These are phyloP conservation scores for Sericinus montela DNA, from an alignment of 2,888 invertebrate species.

Conservation along the genomic window DNA sequence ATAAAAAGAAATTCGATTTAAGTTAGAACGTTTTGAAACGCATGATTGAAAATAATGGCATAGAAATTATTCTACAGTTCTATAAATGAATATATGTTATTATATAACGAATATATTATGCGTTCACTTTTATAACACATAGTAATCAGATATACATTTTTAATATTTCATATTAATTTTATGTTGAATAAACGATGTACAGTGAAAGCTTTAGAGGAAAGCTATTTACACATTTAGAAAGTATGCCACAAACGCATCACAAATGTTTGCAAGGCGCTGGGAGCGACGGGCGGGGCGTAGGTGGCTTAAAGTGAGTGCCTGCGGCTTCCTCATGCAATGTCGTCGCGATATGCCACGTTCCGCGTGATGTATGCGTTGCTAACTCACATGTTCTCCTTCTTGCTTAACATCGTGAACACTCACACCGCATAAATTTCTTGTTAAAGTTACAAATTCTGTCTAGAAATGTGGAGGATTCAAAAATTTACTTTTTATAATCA, in stretches of 20 bases:
- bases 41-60: constrained; percentile 24
- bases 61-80: constrained; percentile 11
- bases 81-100: too few relatives aligned
- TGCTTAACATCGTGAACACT: constrained; percentile 59
- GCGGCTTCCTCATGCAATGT: constrained; percentile 51
- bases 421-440: constrained; percentile 65
- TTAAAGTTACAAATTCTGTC: constrained; percentile 61
- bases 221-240: constrained; percentile 24
- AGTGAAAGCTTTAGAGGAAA: not conserved
- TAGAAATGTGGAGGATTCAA: constrained; percentile 60
- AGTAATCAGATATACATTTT: too few relatives aligned
- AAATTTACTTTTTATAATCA: constrained; percentile 40
- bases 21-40: constrained; percentile 36
- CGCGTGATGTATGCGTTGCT: constrained; percentile 62
- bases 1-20: constrained; percentile 30
- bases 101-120: too few relatives aligned
- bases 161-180: too few relatives aligned
- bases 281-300: constrained; percentile 20
- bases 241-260: constrained; percentile 23
- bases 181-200: too few relatives aligned
- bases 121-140: too few relatives aligned
- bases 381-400: constrained; percentile 60
- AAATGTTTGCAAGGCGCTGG: constrained; percentile 24
- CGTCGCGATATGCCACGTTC: constrained; percentile 63
- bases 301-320: constrained; percentile 27